phyloP scores from a whole-genome alignment of 30 jellyfish, hydroid and myxozoan species.

The Hydra vulgaris region DNA sequence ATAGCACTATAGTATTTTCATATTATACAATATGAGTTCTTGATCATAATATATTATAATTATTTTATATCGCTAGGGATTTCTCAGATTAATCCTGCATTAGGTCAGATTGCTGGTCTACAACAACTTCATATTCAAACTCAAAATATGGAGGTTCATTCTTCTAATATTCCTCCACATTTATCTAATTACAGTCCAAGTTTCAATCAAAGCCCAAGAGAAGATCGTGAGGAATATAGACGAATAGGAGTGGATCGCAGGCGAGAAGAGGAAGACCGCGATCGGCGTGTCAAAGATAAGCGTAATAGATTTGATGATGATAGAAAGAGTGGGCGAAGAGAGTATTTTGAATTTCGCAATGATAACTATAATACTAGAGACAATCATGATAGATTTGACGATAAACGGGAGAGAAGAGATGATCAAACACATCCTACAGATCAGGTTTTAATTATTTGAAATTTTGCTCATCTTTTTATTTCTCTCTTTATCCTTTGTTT shows the following conservation, averaged over 20 bases:
- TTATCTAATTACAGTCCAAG: neutral
- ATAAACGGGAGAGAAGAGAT: neutral
- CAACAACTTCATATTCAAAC: constrained; percentile 17
- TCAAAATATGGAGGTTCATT: constrained; percentile 13
- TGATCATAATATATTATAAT: too few species aligned
- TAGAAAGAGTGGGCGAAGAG: neutral
- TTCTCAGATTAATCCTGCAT: neutral
- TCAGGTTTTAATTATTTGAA: neutral
- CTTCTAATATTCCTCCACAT: constrained; percentile 19
- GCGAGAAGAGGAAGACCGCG: constrained; percentile 8
- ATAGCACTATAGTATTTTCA: too few species aligned
- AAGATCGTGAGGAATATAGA: constrained; percentile 12
- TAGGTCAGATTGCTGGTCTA: constrained; percentile 13
- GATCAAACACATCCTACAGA: neutral
- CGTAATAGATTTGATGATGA: constrained; percentile 30
- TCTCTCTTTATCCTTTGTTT: too few species aligned
- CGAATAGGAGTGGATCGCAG: constrained; percentile 10
- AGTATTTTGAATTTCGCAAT: neutral
- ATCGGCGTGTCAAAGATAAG: constrained; percentile 17
- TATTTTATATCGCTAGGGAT: too few species aligned
- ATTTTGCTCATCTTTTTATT: too few species aligned
- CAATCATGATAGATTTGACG: constrained; percentile 26
- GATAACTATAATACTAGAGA: constrained; percentile 8
- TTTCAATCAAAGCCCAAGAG: constrained; percentile 12
- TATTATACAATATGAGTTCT: too few species aligned